Base-by-base conservation (phyloP, 2,113 vertebrate species). In the Chaetops frenatus region DNA sequence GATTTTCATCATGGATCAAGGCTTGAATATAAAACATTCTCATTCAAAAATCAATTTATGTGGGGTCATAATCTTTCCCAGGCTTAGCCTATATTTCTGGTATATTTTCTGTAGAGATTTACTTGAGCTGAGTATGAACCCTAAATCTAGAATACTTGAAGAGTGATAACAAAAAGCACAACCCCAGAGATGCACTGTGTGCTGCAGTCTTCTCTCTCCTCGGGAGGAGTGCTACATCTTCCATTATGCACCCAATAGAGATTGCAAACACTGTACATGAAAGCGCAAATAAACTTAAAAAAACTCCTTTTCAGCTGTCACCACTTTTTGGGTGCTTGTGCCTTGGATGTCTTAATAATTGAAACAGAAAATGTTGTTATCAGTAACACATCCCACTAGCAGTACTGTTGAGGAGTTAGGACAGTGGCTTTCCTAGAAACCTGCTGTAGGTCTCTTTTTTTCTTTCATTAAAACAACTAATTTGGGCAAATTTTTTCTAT, bases 41-140 rank as follows among this genome's bases (percentile, higher is more conserved):
- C 24, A 76, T 66, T 61, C 44, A 83, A 56, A 88, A 87, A 93
- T 7, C 36, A 94, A 77, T 87, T 92, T 94, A 72, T 48, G 15
- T 94, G 47, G 12, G 90, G 79, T 92, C 86, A 86, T 60, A 92
- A 93, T 93, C 31, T 78, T 94, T 36, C 48, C 25, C 20, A 88
- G 10, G 35, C 36, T 94, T 62, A 78, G 35, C 54, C 62, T 90
- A 18, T 86, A 93, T 84, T 96, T 97, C 86, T 95, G 44, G 19
- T 85, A 27, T 84, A 71, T 70, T 42, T n/a, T 81, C 53, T 78
- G 42, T 29, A 47, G 70, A 90, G 61, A 83, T 88, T 92, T 96
- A 15, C 74, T 88, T 70, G 62, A 64, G 47, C 20, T 35, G 71
- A 69, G 45, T 45, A 81, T 73, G 78, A 92, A 53, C 66, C 19